A percentile compares a stretch with the other conserved stretches of the same genome.
phyloP scores from a whole-genome alignment of 2,797 vertebrate genomes.

The Menidia menidia region DNA sequence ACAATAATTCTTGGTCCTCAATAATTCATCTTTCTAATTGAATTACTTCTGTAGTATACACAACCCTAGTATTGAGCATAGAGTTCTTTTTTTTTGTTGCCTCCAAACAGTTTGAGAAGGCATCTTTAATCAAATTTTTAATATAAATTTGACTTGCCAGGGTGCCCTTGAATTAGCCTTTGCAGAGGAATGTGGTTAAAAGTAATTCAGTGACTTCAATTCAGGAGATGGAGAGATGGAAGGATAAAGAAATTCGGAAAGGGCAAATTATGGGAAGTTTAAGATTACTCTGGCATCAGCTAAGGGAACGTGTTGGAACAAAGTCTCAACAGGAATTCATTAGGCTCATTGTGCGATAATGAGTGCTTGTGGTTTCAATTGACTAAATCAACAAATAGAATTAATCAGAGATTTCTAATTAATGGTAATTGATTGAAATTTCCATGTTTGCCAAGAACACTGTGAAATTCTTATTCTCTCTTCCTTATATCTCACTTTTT shows the following conservation, averaged over 20 bases:
- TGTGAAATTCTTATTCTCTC: slow-evolving; percentile 26
- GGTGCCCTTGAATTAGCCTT: slow-evolving; percentile 4
- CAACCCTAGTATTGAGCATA: too few relatives aligned
- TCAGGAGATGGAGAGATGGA: not conserved
- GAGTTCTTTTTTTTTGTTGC: not conserved
- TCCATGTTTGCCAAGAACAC: slow-evolving; percentile 80
- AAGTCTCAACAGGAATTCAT: slow-evolving; percentile 83
- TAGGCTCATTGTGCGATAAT: slow-evolving; percentile 83
- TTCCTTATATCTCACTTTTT: not conserved
- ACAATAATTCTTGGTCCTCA: too few relatives aligned
- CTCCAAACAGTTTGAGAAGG: slow-evolving; percentile 10
- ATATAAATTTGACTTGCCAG: not conserved
- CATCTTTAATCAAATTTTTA: not conserved
- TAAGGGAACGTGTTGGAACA: slow-evolving; percentile 75
- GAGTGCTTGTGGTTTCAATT: slow-evolving; percentile 86
- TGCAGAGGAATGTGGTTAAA: not conserved
- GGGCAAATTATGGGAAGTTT: slow-evolving; percentile 57
- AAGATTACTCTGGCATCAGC: slow-evolving; percentile 62
- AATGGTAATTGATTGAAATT: slow-evolving; percentile 88
- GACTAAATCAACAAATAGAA: slow-evolving; percentile 90
- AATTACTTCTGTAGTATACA: not conserved
- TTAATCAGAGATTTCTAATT: slow-evolving; percentile 88
- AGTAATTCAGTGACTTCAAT: not conserved
- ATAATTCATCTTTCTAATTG: not conserved
- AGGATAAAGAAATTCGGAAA: slow-evolving; percentile 19